A percentile compares a stretch with the other conserved stretches of the same genome.
Conservation (phyloP, 2,888 invertebrate species). For the Caenorhabditis sp. region DNA sequence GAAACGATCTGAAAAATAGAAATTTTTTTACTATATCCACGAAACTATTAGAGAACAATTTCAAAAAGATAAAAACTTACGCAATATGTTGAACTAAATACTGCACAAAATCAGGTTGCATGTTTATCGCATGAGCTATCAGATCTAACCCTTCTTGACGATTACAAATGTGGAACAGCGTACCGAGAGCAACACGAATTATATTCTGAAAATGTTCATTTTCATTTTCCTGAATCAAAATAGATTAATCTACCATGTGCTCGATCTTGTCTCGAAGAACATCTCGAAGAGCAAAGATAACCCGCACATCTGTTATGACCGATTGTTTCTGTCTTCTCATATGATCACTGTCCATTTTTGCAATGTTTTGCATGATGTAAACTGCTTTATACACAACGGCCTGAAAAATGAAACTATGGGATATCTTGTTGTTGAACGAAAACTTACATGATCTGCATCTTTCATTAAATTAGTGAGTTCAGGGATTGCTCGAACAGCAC, state of each 20-base stretch:
- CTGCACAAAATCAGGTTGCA: conserved; percentile 37
- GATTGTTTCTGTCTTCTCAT: conserved; percentile 33
- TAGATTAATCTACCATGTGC: conserved; percentile 20
- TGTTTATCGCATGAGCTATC: conserved; percentile 26
- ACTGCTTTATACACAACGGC: conserved; percentile 59
- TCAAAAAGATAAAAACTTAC: no score
- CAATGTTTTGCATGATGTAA: conserved; percentile 59
- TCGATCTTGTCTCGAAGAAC: conserved; percentile 39
- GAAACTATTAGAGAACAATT: no score
- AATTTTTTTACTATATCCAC: no score
- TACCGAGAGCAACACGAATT: conserved; percentile 49
- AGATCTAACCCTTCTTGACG: conserved; percentile 55
- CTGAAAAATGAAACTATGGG: no score
- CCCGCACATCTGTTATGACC: conserved; percentile 41
- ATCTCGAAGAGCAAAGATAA: conserved; percentile 44
- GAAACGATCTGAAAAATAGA: conserved; percentile 45
- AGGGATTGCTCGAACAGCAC: conserved; percentile 52
- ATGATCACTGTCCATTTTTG: conserved; percentile 56
- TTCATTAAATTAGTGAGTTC: conserved; percentile 61
- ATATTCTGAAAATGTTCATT: conserved; percentile 52
- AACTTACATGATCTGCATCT: conserved; percentile 57
- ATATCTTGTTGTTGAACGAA: no score
- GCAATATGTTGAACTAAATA: conserved; percentile 40
- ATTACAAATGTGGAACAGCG: conserved; percentile 60
- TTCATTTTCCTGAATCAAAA: background rate